phyloP scores from a whole-genome alignment of 23 tunicate genomes.

The Diplosoma virens region DNA sequence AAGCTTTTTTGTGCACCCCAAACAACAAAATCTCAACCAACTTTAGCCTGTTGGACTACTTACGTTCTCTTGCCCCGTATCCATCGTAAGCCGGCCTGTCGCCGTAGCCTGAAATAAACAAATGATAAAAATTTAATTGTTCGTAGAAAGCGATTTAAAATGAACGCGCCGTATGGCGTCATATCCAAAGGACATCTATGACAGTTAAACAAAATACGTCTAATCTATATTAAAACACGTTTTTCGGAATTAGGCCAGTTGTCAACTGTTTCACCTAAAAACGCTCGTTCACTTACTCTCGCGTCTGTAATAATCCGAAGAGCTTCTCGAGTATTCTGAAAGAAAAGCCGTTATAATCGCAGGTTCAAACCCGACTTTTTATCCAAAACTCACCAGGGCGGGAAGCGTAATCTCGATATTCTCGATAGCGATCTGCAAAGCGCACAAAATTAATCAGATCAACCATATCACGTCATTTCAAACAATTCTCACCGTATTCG shows the following conservation, averaged over 20 bases:
- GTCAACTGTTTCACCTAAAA: too few species aligned
- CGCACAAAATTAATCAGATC: background rate
- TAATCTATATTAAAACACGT: too few species aligned
- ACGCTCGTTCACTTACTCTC: constrained; percentile 42
- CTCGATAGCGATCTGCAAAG: constrained; percentile 86
- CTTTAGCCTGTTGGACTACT: too few species aligned
- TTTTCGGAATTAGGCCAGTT: too few species aligned
- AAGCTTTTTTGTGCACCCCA: too few species aligned
- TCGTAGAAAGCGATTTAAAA: background rate
- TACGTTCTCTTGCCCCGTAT: constrained; percentile 66
- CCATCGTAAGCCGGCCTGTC: constrained; percentile 65
- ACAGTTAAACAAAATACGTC: too few species aligned
- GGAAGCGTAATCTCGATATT: constrained; percentile 62
- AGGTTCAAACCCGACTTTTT: too few species aligned
- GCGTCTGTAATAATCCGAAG: constrained; percentile 67
- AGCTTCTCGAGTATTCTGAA: constrained; percentile 77
- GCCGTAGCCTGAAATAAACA: constrained; percentile 24
- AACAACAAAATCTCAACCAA: too few species aligned
- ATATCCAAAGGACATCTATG: too few species aligned
- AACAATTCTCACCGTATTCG: constrained; percentile 53
- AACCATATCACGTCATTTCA: background rate
- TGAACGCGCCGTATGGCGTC: background rate
- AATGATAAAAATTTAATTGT: background rate
- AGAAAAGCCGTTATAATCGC: too few species aligned
- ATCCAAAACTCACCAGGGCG: constrained; percentile 10